phyloP scores from a whole-genome alignment of 1,140 invertebrate genomes.

The Lepidurus arcticus region DNA sequence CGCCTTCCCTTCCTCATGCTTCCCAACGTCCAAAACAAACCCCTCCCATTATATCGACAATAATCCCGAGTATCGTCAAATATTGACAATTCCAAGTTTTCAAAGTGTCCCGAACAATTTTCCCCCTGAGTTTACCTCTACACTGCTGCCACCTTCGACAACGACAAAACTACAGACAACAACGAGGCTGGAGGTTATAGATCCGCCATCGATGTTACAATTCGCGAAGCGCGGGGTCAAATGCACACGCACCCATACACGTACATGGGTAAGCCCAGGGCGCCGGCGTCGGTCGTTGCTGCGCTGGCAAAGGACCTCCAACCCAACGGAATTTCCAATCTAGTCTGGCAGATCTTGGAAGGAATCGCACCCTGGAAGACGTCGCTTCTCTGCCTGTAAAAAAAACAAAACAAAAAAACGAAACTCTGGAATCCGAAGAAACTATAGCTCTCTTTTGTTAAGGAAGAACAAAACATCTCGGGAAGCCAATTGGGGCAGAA shows the following conservation, averaged over 20 bases:
- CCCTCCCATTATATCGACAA: too few relatives aligned
- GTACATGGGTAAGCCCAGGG: neutral
- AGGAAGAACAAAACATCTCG: neutral
- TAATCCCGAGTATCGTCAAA: too few relatives aligned
- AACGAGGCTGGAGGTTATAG: neutral
- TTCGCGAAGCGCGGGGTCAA: neutral
- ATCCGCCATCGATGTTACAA: constrained; percentile 6
- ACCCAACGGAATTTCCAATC: neutral
- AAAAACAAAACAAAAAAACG: too few relatives aligned
- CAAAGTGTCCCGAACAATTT: too few relatives aligned
- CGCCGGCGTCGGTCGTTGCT: constrained; percentile 15
- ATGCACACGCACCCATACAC: neutral
- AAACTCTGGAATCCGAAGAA: too few relatives aligned
- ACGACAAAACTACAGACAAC: too few relatives aligned
- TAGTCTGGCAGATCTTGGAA: neutral
- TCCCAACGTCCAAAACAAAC: too few relatives aligned
- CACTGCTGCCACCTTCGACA: too few relatives aligned
- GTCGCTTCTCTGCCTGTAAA: neutral
- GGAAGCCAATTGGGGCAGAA: neutral
- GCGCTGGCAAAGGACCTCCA: neutral
- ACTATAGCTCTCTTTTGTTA: neutral
- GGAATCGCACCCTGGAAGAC: constrained; percentile 1
- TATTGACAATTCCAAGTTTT: too few relatives aligned
- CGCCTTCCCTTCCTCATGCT: too few relatives aligned
- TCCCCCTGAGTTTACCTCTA: too few relatives aligned